Evolutionary conservation across 2,797 vertebrate genomes (phyloP), one percentile per base, ranked within the genome.

Genomic region (Tauraco hartlaubi): DNA sequence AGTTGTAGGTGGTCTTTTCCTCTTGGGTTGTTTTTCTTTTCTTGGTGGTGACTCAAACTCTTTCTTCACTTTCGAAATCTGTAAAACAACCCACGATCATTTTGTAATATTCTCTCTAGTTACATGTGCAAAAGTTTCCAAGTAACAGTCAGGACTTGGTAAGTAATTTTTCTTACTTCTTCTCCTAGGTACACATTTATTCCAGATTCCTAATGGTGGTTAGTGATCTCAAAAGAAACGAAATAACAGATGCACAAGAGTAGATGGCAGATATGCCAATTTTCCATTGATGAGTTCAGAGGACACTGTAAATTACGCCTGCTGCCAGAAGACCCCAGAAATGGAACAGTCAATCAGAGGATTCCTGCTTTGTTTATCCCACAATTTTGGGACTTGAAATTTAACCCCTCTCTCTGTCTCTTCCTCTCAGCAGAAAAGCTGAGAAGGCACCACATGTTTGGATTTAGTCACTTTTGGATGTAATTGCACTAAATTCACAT

Each of bases 81-180:
- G 64, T 88, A 51, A 90, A 96, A 81, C 62, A 96, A 85, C 63
- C 84, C 71, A 72, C 0, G 14, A 88, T 85, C 31, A 3, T 94
- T 95, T 94, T 85, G 78, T 84, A 91, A 83, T 93, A 83, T 91
- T 75, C 76, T 96, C 69, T 93, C 79, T 83, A 69, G 88, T 85
- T 96, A 93, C 81, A 90, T 44, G 68, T 94, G 95, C 91, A 86
- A 94, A 94, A 91, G n/a, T 97, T 97, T 96, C 96, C 95, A 96
- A 79, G 91, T 90, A 92, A 62, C 61, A 87, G 75, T 73, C 84
- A 95, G 62, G 67, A 86, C 67, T 90, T n/a, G 37, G 85, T 91
- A 89, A 93, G 63, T 83, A 1, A 76, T 80, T 91, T 95, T 94
- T 95, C 94, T 94, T 94, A 62, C 84, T 82, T 78, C 71, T 95